Percentiles rank a stretch among this genome's conserved stretches.
phyloP scores from a whole-genome alignment of 2,797 vertebrate genomes.

The Cossypha niveicapilla region DNA sequence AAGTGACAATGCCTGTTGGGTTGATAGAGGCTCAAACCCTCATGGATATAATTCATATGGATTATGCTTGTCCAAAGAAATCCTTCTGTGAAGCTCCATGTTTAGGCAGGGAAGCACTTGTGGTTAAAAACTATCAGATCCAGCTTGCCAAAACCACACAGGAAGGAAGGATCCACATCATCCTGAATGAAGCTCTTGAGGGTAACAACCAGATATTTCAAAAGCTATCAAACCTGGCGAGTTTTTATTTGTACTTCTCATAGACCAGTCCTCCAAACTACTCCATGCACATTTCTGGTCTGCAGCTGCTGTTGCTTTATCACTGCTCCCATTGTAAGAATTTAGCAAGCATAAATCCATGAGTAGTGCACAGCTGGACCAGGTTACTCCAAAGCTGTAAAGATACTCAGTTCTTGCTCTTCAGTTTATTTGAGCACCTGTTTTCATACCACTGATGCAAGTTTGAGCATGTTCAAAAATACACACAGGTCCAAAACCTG shows the following conservation, averaged over 20 bases:
- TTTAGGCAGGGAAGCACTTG: not conserved
- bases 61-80: not conserved
- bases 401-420: not conserved
- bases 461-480: not conserved
- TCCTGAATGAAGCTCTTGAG: not conserved
- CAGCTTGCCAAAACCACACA: not conserved
- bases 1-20: not conserved
- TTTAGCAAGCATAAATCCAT: not conserved
- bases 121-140: not conserved
- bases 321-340: not conserved
- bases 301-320: not conserved
- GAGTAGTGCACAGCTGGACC: not conserved
- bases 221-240: not conserved
- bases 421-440: not conserved
- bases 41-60: not conserved
- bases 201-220: not conserved
- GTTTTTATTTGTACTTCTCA: not conserved
- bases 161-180: not conserved
- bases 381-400: not conserved
- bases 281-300: not conserved
- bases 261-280: not conserved
- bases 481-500: not conserved
- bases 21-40: not conserved
- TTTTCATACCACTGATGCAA: fast-evolving
- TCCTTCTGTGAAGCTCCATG: not conserved